Conservation (phyloP, 2,888 invertebrate species). For the Hirtodrosophila cameraria region DNA sequence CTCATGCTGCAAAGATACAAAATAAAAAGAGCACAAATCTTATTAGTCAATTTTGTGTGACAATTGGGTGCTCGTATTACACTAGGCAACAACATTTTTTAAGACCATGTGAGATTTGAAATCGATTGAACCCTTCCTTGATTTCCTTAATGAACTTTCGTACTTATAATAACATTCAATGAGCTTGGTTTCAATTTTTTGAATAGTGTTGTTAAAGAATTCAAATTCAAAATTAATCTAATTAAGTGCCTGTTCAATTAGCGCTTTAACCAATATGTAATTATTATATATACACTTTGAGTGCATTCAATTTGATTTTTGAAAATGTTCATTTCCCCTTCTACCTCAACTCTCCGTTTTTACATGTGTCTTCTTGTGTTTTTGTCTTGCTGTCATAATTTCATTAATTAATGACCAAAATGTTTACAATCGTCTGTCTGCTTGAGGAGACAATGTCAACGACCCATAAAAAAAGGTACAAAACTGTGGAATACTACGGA, state of each 20-base stretch:
- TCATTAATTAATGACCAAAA: slow-evolving; percentile 45
- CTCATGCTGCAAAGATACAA: slow-evolving; percentile 80
- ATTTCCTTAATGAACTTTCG: too few species aligned
- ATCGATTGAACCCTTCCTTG: too few species aligned
- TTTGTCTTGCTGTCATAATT: slow-evolving; percentile 19
- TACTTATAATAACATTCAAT: too few species aligned
- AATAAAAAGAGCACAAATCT: neutral
- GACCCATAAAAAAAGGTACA: slow-evolving; percentile 31
- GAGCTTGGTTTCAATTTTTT: too few species aligned
- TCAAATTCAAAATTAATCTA: neutral
- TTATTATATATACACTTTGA: neutral
- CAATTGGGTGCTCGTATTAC: too few species aligned
- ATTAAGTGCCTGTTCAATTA: neutral
- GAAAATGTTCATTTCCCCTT: neutral
- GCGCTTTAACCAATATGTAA: slow-evolving; percentile 1
- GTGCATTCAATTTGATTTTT: slow-evolving; percentile 1
- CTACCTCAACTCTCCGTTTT: slow-evolving; percentile 2
- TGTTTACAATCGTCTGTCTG: slow-evolving; percentile 28
- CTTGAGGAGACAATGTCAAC: slow-evolving; percentile 33
- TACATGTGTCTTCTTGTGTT: neutral
- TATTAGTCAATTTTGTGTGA: slow-evolving; percentile 12
- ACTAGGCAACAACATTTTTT: too few species aligned
- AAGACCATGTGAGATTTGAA: too few species aligned
- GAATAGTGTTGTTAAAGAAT: neutral
- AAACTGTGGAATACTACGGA: slow-evolving; percentile 13